Base-by-base conservation (phyloP, 2,888 invertebrate genomes). In the Sesia bembeciformis region DNA sequence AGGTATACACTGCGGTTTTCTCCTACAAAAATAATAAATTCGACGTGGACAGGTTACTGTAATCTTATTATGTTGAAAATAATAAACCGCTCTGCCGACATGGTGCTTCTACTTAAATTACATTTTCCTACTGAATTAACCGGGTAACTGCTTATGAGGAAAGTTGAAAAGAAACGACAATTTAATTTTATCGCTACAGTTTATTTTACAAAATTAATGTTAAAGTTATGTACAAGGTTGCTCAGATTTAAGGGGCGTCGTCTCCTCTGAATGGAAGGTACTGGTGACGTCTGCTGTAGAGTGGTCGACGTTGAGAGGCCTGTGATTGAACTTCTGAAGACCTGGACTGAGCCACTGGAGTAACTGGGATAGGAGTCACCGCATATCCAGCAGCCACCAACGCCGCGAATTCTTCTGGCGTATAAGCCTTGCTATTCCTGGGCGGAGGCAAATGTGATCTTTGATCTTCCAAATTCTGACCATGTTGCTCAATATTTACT, bases 341-440 rank as follows among this genome's bases (percentile, higher is more conserved):
- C 55, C 88, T 77, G 1, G 89, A 85, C 57, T 87, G 86, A 4
- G 86, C 86, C 23, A 65, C 67, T 1, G 82, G 72, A 43, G 80
- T 78, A 1, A 90, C 84, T 53, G 90, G 90, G 46, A 90, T 76
- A 41, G 90, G 90, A 3, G 90, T 90, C 1, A 90, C 90, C 3
- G 90, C 75, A 58, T 90, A 90, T 0, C 90, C 90, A 56, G 90
- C 90, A 6, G 84, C 89, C 49, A 90, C 78, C 57, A 90, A 71
- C 7, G 88, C 90, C 38, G 82, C 81, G 56, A 90, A 90, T 60
- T 90, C 90, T 55, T 90, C 90, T 56, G 88, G 90, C 53, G 90
- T 90, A 56, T 90, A 90, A 3, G 90, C 90, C 60, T 83, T 89
- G 59, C 85, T 88, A 56, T 90, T 90, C 59, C 76, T 89, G 5